Evolutionary conservation across 1,140 invertebrate genomes (phyloP).

Genomic region (Trissolcus basalis): DNA sequence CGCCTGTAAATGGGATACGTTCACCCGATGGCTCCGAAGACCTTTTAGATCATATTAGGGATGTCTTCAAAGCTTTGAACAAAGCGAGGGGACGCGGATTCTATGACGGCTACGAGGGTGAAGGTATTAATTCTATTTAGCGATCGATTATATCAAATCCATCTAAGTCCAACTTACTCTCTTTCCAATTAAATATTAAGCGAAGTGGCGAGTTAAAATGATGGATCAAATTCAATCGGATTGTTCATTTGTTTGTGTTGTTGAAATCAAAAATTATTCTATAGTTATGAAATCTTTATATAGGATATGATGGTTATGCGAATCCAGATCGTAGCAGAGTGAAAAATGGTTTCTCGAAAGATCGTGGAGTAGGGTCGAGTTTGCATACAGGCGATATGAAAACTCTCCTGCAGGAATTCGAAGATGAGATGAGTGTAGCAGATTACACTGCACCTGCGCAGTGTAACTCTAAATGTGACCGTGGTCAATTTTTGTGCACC

Average conservation of each 20-base stretch:
- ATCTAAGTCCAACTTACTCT: not conserved
- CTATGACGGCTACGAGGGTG: slow-evolving; percentile 55
- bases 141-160: not conserved
- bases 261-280: too few species aligned
- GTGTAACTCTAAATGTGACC: slow-evolving; percentile 75
- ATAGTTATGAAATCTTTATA: too few species aligned
- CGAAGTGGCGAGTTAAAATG: too few species aligned
- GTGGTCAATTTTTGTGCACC: slow-evolving; percentile 77
- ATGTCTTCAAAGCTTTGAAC: slow-evolving; percentile 26
- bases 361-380: slow-evolving; percentile 47
- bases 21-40: slow-evolving; percentile 37
- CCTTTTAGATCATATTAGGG: slow-evolving; percentile 42
- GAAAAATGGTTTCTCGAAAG: slow-evolving; percentile 52
- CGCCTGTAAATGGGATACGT: slow-evolving; percentile 58
- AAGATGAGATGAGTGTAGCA: slow-evolving; percentile 64
- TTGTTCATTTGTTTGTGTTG: too few species aligned
- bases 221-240: too few species aligned
- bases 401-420: slow-evolving; percentile 63
- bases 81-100: slow-evolving; percentile 35
- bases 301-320: slow-evolving; percentile 38
- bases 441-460: slow-evolving; percentile 29
- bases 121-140: slow-evolving; percentile 45
- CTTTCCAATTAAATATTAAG: too few species aligned
- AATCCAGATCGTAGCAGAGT: slow-evolving; percentile 52
- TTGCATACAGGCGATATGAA: slow-evolving; percentile 48